These are phyloP conservation scores for Rhynchophorus ferrugineus DNA, from an alignment of 1,140 invertebrate species.

Conservation along the genomic window DNA sequence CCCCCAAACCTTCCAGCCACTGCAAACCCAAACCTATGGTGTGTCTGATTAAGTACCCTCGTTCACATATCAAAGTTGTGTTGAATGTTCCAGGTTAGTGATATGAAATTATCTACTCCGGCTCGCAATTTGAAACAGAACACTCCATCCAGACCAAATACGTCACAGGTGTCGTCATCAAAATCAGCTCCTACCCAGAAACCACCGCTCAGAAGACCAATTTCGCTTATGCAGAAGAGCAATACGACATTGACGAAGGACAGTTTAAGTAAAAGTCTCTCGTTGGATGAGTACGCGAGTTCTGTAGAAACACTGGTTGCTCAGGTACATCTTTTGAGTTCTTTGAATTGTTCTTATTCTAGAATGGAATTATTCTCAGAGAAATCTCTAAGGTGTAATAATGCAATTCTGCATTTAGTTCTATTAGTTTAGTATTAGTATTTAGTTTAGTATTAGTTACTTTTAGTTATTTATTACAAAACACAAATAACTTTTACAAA, in stretches of 20 bases:
- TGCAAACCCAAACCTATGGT: background rate
- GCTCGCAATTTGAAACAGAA: slow-evolving; percentile 4
- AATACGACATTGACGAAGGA: slow-evolving; percentile 29
- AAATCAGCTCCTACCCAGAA: background rate
- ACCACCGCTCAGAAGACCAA: slow-evolving; percentile 9
- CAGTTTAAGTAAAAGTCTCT: slow-evolving; percentile 26
- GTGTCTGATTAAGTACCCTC: no score
- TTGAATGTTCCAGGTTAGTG: slow-evolving; percentile 19
- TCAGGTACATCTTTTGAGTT: slow-evolving; percentile 46
- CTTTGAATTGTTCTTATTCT: slow-evolving; percentile 38
- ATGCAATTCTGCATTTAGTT: no score
- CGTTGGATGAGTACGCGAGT: slow-evolving; percentile 37
- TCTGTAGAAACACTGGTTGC: slow-evolving; percentile 49
- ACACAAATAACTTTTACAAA: no score
- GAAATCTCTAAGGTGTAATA: no score
- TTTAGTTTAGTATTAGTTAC: no score
- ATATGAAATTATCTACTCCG: slow-evolving; percentile 14
- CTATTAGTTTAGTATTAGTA: no score
- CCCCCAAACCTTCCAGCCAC: background rate
- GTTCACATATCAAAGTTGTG: no score
- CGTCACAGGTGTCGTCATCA: background rate
- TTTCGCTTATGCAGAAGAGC: slow-evolving; percentile 24
- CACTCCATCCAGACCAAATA: background rate
- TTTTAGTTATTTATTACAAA: no score
- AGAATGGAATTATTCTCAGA: no score